These are phyloP conservation scores for Graptemys geographica DNA, from an alignment of 2,797 vertebrate genomes.

Conservation along the genomic window DNA sequence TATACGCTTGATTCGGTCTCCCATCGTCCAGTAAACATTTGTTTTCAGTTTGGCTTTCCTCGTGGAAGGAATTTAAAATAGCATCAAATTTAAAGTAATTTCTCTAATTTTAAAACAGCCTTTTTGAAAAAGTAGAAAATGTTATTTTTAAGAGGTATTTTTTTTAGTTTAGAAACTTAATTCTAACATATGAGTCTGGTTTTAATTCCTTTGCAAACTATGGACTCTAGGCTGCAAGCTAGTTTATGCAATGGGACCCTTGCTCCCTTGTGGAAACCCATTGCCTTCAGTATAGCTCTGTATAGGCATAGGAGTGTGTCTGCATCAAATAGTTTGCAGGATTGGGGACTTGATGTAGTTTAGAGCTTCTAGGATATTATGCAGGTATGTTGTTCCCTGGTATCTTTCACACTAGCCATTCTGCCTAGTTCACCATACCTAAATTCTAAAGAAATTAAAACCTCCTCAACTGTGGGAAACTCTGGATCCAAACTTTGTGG, in stretches of 20 bases:
- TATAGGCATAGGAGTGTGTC: background rate
- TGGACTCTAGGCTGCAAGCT: background rate
- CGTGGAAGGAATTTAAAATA: conserved; percentile 42
- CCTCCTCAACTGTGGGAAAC: background rate
- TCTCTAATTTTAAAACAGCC: conserved; percentile 2
- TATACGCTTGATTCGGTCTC: conserved; percentile 52
- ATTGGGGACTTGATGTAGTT: background rate
- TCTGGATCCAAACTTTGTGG: background rate
- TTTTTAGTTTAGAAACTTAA: background rate
- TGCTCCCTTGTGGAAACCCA: background rate
- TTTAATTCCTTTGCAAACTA: background rate
- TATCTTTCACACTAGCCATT: background rate
- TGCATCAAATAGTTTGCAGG: background rate
- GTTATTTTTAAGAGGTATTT: conserved; percentile 28
- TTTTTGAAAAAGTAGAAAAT: conserved; percentile 29
- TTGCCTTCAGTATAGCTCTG: conserved; percentile 11
- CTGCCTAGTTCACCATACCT: background rate
- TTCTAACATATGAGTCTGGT: background rate
- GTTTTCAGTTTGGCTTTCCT: conserved; percentile 34
- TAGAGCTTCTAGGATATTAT: background rate
- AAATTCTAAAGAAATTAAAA: background rate
- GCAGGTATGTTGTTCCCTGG: background rate
- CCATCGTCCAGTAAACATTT: conserved; percentile 13
- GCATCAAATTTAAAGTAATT: background rate
- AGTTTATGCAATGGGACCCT: background rate